Evolutionary conservation across 2,797 vertebrate species (phyloP).

Genomic region (Kryptolebias ocellatus): DNA sequence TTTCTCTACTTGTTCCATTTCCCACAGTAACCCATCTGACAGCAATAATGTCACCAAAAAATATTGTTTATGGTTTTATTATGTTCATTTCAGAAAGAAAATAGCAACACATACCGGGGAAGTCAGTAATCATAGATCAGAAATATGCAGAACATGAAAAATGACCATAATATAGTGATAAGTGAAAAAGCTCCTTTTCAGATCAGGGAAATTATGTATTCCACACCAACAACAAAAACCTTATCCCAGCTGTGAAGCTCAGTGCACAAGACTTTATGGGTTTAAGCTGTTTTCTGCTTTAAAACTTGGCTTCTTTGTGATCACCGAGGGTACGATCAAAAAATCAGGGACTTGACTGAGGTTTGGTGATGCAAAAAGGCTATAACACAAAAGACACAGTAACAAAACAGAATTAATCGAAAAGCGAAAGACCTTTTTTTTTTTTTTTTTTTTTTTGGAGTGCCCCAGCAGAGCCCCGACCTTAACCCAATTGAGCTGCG

Average conservation of each 20-base stretch:
- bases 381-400: not conserved
- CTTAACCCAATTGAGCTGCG: constrained; percentile 13
- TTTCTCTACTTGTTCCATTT: no score
- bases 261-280: not conserved
- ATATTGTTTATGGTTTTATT: no score
- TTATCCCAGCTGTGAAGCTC: not conserved
- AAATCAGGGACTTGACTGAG: not conserved
- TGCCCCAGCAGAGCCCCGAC: constrained; percentile 6
- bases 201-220: not conserved
- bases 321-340: not conserved
- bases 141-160: no score
- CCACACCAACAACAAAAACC: not conserved
- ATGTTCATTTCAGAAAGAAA: no score
- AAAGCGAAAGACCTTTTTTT: not conserved
- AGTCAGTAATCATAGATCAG: no score
- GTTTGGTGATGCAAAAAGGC: not conserved
- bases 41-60: no score
- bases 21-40: no score
- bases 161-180: not conserved
- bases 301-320: not conserved
- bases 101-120: no score
- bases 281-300: not conserved
- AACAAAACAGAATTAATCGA: not conserved
- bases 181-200: not conserved
- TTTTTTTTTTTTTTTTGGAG: not conserved